Conservation (phyloP, 2,113 vertebrate genomes). For the Eulacestoma nigropectus region DNA sequence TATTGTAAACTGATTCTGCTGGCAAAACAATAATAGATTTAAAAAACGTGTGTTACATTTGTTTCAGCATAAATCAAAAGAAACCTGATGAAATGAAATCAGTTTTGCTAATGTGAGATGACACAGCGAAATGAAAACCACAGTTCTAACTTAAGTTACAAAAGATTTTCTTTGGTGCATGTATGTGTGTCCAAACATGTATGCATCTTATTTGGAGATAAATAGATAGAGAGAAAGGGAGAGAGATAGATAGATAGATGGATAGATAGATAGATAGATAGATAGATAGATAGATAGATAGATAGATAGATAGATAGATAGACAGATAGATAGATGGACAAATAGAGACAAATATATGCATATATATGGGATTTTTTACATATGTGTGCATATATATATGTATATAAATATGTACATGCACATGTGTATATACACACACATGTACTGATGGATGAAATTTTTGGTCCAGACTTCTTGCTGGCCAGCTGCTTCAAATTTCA, state of each 20-base stretch:
- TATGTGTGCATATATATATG: fast-evolving
- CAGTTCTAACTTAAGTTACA: neutral
- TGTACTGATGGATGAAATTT: neutral
- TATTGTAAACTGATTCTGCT: neutral
- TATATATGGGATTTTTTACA: neutral
- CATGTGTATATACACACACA: neutral
- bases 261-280: neutral
- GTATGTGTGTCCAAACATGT: neutral
- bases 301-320: neutral
- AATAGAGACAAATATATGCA: neutral
- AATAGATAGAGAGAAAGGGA: neutral
- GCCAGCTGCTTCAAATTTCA: neutral
- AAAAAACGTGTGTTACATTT: neutral
- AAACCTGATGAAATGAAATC: neutral
- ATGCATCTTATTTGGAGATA: neutral
- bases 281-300: no score
- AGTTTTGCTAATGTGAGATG: neutral
- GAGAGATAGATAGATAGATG: neutral
- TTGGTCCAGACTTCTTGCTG: neutral
- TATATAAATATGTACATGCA: neutral
- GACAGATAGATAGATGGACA: neutral
- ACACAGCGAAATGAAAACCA: neutral
- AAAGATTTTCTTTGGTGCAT: neutral
- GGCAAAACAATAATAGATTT: neutral
- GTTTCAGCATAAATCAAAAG: neutral